These are phyloP conservation scores for Cataglyphis hispanica DNA, from an alignment of 1,140 invertebrate species.

Conservation along the genomic window DNA sequence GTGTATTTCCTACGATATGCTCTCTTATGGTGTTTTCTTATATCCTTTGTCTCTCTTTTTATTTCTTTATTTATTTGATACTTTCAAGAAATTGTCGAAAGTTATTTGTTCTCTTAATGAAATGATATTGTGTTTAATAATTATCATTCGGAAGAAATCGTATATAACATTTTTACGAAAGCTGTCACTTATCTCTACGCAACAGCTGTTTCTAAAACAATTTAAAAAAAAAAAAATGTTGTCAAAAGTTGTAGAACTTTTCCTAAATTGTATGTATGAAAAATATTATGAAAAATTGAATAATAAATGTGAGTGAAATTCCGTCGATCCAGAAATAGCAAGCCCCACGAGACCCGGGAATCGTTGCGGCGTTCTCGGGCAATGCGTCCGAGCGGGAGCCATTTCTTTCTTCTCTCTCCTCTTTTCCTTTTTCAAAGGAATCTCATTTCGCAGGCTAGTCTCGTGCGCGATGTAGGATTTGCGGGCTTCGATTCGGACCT, in stretches of 20 bases:
- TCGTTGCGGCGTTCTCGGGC: not conserved
- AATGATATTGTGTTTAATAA: not conserved
- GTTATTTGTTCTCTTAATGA: not conserved
- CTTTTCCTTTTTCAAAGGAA: conserved; percentile 56
- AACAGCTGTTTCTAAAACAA: not conserved
- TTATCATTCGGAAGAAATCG: not conserved
- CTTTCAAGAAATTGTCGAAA: not conserved
- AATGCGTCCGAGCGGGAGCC: conserved; percentile 15
- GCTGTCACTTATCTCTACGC: not conserved
- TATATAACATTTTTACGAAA: not conserved
- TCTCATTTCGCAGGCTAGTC: conserved; percentile 78
- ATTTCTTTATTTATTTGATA: not conserved
- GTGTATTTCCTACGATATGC: not conserved
- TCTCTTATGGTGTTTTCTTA: not conserved
- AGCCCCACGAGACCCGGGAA: conserved; percentile 21
- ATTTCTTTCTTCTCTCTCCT: conserved; percentile 32
- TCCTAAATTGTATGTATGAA: not conserved
- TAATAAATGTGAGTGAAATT: conserved; percentile 1
- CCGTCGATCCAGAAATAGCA: conserved; percentile 11
- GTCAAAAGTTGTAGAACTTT: not conserved
- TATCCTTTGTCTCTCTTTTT: not conserved
- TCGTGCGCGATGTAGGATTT: conserved; percentile 74
- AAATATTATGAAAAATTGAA: conserved; percentile 7
- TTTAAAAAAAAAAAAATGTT: too few species aligned
- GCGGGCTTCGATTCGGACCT: conserved; percentile 65